phyloP scores from a whole-genome alignment of 2,113 vertebrate genomes.

The Rynchops niger region DNA sequence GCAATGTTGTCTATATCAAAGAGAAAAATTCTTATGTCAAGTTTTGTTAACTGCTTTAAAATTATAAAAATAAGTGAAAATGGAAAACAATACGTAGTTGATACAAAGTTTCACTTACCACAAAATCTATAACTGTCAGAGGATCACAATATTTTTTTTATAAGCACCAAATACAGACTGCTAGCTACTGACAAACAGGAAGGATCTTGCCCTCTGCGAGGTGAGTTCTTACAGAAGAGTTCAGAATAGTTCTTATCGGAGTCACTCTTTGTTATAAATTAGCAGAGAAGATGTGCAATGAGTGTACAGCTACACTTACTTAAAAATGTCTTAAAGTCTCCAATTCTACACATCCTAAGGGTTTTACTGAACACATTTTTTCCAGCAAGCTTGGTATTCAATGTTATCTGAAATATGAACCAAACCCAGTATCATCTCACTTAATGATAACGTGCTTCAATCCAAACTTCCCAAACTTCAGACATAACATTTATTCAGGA shows the following conservation, averaged over 20 bases:
- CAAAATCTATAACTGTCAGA: background rate
- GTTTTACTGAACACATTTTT: background rate
- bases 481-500: background rate
- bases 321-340: background rate
- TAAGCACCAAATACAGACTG: background rate
- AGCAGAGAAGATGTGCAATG: background rate
- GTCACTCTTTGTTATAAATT: background rate
- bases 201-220: background rate
- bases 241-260: background rate
- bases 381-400: background rate
- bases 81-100: background rate
- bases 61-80: background rate
- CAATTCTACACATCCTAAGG: background rate
- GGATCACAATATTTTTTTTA: background rate
- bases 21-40: conserved; percentile 34
- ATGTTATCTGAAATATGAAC: background rate
- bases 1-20: conserved; percentile 77
- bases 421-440: background rate
- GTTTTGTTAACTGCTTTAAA: background rate
- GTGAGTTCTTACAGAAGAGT: background rate
- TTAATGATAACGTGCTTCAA: background rate
- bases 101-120: background rate
- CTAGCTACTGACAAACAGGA: background rate
- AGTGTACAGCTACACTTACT: background rate
- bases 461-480: background rate